Evolutionary conservation across 1,140 invertebrate genomes (phyloP), one percentile per base, ranked within the genome.

Genomic region (Ylistrum balloti): DNA sequence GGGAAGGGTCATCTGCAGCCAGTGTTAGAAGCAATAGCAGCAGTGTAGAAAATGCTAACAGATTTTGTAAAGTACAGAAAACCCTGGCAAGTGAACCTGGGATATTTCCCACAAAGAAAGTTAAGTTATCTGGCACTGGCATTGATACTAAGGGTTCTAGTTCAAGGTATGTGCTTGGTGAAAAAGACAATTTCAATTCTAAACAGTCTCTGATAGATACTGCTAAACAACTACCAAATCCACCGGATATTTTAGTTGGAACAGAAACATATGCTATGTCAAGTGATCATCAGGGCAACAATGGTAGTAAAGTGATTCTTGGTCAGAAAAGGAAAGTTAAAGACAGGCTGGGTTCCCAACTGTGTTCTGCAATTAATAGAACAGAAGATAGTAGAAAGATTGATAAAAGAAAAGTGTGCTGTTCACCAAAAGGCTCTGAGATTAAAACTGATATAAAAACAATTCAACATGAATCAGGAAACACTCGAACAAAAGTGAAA

Each of bases 381-480:
- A n/a, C n/a, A 28, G 56, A 74, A 1, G 56, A 74, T 11, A 28
- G 56, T n/a, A 74, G 56, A 28, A 74, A 74, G 56, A 28, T 74
- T 74, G 56, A 74, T 74, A 74, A 74, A 74, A 5, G 56, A 74
- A n/a, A 74, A 28, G 56, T 74, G n/a, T 74, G 56, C 5, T 28
- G 28, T 5, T 48, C 34, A 48, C 2, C 85, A 5, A 89, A 89
- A 48, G 38, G 33, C 3, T 45, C 86, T 48, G 15, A 20, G 45
- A 86, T 74, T 86, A 86, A 89, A 86, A 41, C 86, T 13, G 86
- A 86, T 32, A 45, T 38, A 33, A 41, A 89, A 33, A 89, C 86
- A 89, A 38, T 89, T 11, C 20, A 22, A 17, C 32, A 11, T n/a
- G 33, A 86, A 33, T 0, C 38, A 22, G 88, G 35, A 33, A 86